Conservation (phyloP, 37 sponge, comb jelly and placozoan species). For the Halichondria panicea region DNA sequence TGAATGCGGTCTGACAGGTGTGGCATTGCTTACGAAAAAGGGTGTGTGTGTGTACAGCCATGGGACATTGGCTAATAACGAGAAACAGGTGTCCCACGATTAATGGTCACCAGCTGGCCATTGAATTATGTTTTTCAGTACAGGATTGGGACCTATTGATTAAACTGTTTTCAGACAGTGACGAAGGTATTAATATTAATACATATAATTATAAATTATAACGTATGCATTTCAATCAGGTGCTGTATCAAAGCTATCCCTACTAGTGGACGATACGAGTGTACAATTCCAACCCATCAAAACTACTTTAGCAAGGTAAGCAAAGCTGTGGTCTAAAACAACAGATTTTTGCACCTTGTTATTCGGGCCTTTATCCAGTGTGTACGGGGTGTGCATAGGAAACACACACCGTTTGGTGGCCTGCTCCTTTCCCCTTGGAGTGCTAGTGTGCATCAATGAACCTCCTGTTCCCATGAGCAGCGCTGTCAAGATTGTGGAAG, state of each 20-base stretch:
- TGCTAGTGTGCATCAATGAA: constrained; percentile 50
- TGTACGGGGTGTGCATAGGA: constrained; percentile 66
- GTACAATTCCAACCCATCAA: no score
- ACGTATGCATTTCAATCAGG: no score
- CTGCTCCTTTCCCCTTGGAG: constrained; percentile 43
- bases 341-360: background rate
- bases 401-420: constrained; percentile 42
- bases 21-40: constrained; percentile 28
- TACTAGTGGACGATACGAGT: no score
- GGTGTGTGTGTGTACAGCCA: constrained; percentile 14
- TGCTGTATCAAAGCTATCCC: no score
- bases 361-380: constrained; percentile 15
- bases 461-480: constrained; percentile 44
- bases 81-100: background rate
- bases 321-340: background rate
- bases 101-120: background rate
- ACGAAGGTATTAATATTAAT: background rate
- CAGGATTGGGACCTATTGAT: constrained; percentile 17
- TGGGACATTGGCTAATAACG: constrained; percentile 1
- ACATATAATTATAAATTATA: no score
- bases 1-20: constrained; percentile 13
- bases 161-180: constrained; percentile 3
- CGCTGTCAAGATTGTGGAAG: constrained; percentile 35
- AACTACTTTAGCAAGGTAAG: background rate
- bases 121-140: background rate